These are phyloP conservation scores for Idaea dimidiata DNA, from an alignment of 2,888 invertebrate species.

Conservation along the genomic window DNA sequence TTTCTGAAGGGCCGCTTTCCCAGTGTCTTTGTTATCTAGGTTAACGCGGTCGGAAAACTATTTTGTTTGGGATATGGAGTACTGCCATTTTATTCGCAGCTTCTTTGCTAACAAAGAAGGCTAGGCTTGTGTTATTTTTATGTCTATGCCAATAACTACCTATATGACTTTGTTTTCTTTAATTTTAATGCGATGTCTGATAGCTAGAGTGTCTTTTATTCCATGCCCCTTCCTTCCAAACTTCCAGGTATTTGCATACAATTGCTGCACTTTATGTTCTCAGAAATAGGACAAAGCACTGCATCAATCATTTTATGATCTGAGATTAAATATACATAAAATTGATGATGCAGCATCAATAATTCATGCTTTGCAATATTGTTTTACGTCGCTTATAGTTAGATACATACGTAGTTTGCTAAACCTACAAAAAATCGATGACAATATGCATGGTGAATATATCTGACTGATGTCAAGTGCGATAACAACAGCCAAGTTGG, in stretches of 20 bases:
- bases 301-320: conserved; percentile 25
- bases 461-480: background rate
- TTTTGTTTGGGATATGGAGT: conserved; percentile 34
- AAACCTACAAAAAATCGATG: background rate
- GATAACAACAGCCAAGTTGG: background rate
- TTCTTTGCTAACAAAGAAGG: background rate
- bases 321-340: conserved; percentile 21
- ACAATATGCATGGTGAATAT: background rate
- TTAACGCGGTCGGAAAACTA: conserved; percentile 48
- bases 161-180: too few species aligned
- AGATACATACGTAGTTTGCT: background rate
- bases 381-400: background rate
- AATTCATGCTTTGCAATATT: conserved; percentile 16
- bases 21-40: conserved; percentile 63
- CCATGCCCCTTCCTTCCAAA: conserved; percentile 11
- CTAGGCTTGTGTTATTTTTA: background rate
- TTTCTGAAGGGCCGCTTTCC: conserved; percentile 72
- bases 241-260: conserved; percentile 43
- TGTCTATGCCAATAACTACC: background rate
- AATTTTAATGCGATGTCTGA: too few species aligned
- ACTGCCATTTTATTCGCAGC: background rate
- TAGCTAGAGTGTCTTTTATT: conserved; percentile 10
- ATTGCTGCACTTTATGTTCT: conserved; percentile 37
- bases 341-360: conserved; percentile 21
- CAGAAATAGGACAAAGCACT: conserved; percentile 27